Conservation (phyloP, 92 coral and sea anemone genomes). For the Porites evermanni region DNA sequence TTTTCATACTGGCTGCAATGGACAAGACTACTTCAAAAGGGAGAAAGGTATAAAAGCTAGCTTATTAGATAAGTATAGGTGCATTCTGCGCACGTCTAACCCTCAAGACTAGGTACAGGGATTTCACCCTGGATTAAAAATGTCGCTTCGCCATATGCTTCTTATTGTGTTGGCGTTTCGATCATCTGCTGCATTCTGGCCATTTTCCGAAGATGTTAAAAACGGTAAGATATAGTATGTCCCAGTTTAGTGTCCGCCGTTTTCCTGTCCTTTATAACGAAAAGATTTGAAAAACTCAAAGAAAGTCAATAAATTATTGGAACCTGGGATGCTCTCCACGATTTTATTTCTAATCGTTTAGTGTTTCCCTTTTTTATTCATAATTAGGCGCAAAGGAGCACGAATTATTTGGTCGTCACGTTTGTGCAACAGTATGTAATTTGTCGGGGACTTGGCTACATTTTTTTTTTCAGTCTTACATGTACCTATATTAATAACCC, state of each 20-base stretch:
- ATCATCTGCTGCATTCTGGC: slow-evolving; percentile 34
- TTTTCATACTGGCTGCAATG: not conserved
- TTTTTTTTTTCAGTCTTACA: no score
- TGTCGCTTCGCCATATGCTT: not conserved
- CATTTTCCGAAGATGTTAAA: slow-evolving; percentile 26
- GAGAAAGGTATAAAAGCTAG: not conserved
- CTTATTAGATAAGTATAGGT: no score
- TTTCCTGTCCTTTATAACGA: no score
- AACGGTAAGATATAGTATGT: slow-evolving; percentile 2
- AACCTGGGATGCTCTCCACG: no score
- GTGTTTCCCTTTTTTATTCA: no score
- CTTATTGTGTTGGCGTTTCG: not conserved
- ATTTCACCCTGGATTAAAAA: not conserved
- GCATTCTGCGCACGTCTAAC: not conserved
- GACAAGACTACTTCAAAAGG: not conserved
- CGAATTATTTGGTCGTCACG: no score
- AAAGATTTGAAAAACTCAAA: no score
- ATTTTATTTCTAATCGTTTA: no score
- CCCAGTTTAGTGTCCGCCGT: no score
- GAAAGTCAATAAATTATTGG: no score
- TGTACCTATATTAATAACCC: not conserved
- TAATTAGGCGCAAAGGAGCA: no score
- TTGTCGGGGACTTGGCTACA: not conserved
- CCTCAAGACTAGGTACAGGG: not conserved
- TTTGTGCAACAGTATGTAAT: no score